These are phyloP conservation scores for Antedon mediterranea DNA, from an alignment of 53 echinoderm and acorn worm genomes.

Conservation along the genomic window DNA sequence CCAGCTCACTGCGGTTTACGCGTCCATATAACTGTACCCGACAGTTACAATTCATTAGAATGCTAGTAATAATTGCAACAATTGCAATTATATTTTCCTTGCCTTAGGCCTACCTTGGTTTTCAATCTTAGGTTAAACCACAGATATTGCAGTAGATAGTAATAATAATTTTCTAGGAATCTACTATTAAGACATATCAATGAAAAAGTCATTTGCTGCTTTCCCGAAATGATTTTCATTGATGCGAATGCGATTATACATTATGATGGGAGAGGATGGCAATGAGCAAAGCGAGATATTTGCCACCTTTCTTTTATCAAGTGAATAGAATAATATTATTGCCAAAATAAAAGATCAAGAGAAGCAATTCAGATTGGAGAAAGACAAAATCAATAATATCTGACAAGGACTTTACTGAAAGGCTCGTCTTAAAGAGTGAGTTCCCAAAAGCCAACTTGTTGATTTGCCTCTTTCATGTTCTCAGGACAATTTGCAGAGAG, in stretches of 20 bases:
- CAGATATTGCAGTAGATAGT: background rate
- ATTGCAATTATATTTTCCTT: no score
- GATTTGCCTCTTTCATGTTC: no score
- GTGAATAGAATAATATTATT: constrained; percentile 5
- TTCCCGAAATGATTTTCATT: constrained; percentile 34
- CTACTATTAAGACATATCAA: constrained; percentile 27
- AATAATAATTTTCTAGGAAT: constrained; percentile 1
- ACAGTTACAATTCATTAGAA: no score
- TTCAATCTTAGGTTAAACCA: background rate
- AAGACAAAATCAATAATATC: constrained; percentile 17
- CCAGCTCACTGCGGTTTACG: no score
- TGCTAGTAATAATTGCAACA: no score
- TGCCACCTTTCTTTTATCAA: background rate
- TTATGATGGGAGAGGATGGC: constrained; percentile 35
- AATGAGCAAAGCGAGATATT: constrained; percentile 23
- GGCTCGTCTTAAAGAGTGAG: constrained; percentile 8
- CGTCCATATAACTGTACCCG: no score
- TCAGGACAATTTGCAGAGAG: no score
- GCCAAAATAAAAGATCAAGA: constrained; percentile 22
- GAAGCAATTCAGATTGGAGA: constrained; percentile 24
- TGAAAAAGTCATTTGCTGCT: constrained; percentile 17
- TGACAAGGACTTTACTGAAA: constrained; percentile 33
- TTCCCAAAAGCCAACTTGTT: no score
- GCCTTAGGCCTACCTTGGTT: no score
- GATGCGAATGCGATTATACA: constrained; percentile 32